These are phyloP conservation scores for Spodoptera picta DNA, from an alignment of 2,888 invertebrate genomes.

Conservation along the genomic window DNA sequence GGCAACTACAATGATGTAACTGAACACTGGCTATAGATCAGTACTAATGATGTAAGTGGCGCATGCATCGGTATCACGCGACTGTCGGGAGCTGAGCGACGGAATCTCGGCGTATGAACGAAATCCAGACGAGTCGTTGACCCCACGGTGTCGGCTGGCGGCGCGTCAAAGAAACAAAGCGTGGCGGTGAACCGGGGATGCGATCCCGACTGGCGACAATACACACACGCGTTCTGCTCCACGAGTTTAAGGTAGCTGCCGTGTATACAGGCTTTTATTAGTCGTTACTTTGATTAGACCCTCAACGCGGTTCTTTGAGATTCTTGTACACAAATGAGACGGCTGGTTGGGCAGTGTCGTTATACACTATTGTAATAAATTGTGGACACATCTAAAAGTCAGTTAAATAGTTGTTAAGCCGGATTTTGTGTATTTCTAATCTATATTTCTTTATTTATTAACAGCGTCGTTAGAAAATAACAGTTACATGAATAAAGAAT, in stretches of 20 bases:
- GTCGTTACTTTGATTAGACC: conserved; percentile 19
- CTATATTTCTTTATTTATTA: not conserved
- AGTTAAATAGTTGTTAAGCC: too few species aligned
- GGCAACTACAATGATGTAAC: conserved; percentile 13
- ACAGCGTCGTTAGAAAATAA: not conserved
- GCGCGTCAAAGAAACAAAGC: conserved; percentile 86
- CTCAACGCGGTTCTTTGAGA: conserved; percentile 25
- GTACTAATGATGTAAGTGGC: conserved; percentile 54
- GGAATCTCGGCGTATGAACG: conserved; percentile 81
- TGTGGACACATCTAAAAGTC: too few species aligned
- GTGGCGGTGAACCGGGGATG: conserved; percentile 67
- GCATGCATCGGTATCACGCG: conserved; percentile 54
- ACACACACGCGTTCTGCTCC: conserved; percentile 32
- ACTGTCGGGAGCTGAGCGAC: conserved; percentile 57
- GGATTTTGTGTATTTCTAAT: too few species aligned
- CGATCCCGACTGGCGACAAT: conserved; percentile 56
- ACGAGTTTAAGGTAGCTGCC: conserved; percentile 34
- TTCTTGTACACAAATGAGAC: conserved; percentile 11
- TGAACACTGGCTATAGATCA: conserved; percentile 38
- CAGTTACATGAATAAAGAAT: not conserved
- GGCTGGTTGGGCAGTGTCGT: not conserved
- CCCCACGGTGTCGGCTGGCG: conserved; percentile 73
- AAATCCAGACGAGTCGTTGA: conserved; percentile 86
- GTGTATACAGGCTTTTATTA: conserved; percentile 36
- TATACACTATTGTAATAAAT: too few species aligned